phyloP scores from a whole-genome alignment of 2,113 vertebrate species.

The Neodon shergylaensis region DNA sequence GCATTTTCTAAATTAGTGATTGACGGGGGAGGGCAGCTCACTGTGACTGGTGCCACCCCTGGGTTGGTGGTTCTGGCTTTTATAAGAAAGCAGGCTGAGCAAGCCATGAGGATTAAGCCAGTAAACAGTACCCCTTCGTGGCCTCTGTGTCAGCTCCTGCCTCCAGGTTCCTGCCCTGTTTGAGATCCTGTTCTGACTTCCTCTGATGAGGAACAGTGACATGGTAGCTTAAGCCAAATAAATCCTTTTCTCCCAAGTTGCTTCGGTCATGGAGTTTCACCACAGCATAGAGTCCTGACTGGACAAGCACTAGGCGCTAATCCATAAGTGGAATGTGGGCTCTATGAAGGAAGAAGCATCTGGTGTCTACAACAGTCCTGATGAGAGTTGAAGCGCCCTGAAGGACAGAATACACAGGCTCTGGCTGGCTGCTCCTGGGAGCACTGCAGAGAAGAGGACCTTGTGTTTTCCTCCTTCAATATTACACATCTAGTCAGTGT shows the following conservation, averaged over 20 bases:
- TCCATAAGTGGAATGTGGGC: neutral
- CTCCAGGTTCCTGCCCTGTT: neutral
- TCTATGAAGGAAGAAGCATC: neutral
- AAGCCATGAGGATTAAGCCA: neutral
- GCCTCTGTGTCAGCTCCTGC: neutral
- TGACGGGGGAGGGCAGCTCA: neutral
- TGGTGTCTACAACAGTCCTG: neutral
- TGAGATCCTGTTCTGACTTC: neutral
- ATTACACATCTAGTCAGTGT: neutral
- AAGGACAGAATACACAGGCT: fast-evolving
- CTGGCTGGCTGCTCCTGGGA: neutral
- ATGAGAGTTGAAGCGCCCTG: neutral
- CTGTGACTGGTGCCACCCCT: neutral
- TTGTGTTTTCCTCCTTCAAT: neutral
- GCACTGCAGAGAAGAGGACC: neutral
- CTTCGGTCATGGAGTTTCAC: neutral
- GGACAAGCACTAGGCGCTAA: neutral
- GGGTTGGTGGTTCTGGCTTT: neutral
- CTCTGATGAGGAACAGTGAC: neutral
- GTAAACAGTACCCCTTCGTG: neutral
- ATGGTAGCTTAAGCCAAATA: neutral
- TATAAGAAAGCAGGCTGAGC: neutral
- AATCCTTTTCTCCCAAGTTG: neutral
- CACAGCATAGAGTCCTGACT: neutral
- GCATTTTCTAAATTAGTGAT: neutral